phyloP scores from a whole-genome alignment of 30 jellyfish, hydroid and myxozoan species.

The Nemopilema nomurai region DNA sequence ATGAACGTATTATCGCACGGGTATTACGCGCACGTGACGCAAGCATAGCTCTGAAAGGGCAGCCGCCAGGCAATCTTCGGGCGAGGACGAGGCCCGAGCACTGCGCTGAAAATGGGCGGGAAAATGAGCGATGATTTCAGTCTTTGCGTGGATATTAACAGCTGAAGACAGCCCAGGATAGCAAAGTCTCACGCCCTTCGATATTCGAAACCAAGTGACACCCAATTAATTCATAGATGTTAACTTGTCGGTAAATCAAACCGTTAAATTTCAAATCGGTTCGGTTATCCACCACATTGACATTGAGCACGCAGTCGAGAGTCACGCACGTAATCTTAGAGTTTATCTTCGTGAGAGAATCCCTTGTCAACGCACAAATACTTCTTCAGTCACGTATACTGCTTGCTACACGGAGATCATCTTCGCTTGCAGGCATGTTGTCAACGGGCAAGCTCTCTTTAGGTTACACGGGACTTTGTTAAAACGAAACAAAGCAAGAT shows the following conservation, averaged over 20 bases:
- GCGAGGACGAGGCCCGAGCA: background rate
- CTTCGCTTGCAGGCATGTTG: too few species aligned
- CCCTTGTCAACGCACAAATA: background rate
- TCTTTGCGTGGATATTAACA: background rate
- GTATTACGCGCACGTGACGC: background rate
- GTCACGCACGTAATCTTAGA: slow-evolving; percentile 37
- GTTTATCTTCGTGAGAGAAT: slow-evolving; percentile 63
- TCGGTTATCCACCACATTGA: slow-evolving; percentile 18
- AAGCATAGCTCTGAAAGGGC: background rate
- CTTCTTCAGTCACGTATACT: background rate
- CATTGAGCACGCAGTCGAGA: background rate
- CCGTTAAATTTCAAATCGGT: background rate
- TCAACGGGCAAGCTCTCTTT: too few species aligned
- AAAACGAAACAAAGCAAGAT: too few species aligned
- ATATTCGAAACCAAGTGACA: background rate
- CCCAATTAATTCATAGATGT: background rate
- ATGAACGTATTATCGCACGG: background rate
- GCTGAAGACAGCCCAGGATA: background rate
- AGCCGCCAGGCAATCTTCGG: background rate
- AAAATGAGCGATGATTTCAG: background rate
- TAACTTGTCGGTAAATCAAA: slow-evolving; percentile 6
- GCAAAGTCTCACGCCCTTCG: background rate
- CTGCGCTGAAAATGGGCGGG: background rate
- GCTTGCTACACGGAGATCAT: too few species aligned
- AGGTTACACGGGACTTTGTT: too few species aligned